These are phyloP conservation scores for Eumacrocentrus americanus DNA, from an alignment of 2,888 invertebrate species.

Conservation along the genomic window DNA sequence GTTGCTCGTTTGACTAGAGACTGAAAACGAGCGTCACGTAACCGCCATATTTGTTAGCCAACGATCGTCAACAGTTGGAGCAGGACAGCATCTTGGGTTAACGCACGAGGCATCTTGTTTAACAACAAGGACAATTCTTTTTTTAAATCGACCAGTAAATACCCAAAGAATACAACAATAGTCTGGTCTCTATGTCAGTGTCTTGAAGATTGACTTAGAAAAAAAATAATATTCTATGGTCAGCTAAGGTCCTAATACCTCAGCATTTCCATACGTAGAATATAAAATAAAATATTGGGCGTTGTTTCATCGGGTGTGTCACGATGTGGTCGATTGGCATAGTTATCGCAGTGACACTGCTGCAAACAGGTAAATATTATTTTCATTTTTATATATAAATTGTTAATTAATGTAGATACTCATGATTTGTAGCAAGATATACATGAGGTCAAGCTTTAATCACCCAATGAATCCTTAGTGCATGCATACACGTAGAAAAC, in stretches of 20 bases:
- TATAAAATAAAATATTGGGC: not conserved
- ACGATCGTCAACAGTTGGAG: not conserved
- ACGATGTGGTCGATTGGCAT: conserved; percentile 4
- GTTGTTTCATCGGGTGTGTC: not conserved
- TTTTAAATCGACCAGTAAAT: too few relatives aligned
- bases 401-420: not conserved
- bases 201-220: not conserved
- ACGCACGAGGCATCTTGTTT: not conserved
- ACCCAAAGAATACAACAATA: too few relatives aligned
- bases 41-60: not conserved
- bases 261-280: not conserved
- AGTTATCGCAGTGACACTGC: not conserved
- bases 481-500: not conserved
- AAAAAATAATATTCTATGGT: not conserved
- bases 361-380: conserved; percentile 5
- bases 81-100: not conserved
- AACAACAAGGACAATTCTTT: not conserved
- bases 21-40: not conserved
- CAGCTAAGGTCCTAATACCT: not conserved
- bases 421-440: not conserved
- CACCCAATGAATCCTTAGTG: not conserved
- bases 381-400: not conserved
- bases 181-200: not conserved
- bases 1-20: not conserved
- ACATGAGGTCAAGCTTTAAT: not conserved